Percentiles rank a stretch among this genome's conserved stretches.
phyloP scores from a whole-genome alignment of 1,140 invertebrate species.

The Campoletis sonorensis region DNA sequence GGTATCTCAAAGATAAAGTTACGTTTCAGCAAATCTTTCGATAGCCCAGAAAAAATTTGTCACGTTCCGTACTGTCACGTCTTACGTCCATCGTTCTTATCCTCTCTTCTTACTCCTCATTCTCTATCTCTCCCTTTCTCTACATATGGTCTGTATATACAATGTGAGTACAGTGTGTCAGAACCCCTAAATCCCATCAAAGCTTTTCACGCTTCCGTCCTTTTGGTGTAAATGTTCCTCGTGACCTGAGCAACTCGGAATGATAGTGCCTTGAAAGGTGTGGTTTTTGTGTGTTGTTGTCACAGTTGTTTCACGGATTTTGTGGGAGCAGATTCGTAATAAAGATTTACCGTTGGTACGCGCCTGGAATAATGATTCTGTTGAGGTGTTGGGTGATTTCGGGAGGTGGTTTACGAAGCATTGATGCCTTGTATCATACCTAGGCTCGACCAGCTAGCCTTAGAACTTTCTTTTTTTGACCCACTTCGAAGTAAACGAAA shows the following conservation, averaged over 20 bases:
- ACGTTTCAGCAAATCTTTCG: neutral
- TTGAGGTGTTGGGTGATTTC: neutral
- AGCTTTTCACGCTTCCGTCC: conserved; percentile 26
- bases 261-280: conserved; percentile 18
- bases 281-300: neutral
- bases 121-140: neutral
- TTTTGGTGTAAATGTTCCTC: conserved; percentile 22
- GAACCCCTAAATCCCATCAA: neutral
- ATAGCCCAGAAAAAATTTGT: neutral
- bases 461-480: neutral
- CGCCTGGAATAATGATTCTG: conserved; percentile 55
- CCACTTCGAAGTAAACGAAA: neutral
- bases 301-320: conserved; percentile 47
- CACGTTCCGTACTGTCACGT: conserved; percentile 27
- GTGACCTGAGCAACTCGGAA: neutral
- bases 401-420: neutral
- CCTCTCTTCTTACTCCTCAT: neutral
- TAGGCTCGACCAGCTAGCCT: neutral
- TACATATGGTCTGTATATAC: neutral
- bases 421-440: neutral
- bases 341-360: conserved; percentile 61
- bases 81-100: conserved; percentile 5
- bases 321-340: conserved; percentile 59
- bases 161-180: neutral
- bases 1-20: conserved; percentile 1